A percentile compares a stretch with the other conserved stretches of the same genome.
These are phyloP conservation scores for Pseudorasbora parva DNA, from an alignment of 2,113 vertebrate species.

Conservation along the genomic window DNA sequence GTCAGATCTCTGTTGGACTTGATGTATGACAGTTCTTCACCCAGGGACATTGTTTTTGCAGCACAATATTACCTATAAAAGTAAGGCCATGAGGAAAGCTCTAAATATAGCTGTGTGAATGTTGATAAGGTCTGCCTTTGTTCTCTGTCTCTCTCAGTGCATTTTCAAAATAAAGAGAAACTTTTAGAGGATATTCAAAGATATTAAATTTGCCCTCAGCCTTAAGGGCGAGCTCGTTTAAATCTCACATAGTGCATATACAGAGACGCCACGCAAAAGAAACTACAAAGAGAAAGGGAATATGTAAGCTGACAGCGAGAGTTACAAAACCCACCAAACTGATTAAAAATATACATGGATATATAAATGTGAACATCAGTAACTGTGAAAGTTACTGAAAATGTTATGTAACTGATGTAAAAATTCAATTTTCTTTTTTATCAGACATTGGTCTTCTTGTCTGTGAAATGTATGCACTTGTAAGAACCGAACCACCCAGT, in stretches of 20 bases:
- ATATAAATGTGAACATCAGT: conserved; percentile 43
- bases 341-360: conserved; percentile 40
- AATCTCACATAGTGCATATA: conserved; percentile 13
- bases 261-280: background rate
- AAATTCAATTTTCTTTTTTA: conserved; percentile 2
- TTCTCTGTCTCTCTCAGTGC: background rate
- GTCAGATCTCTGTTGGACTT: conserved; percentile 28
- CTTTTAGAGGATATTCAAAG: conserved; percentile 31
- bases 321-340: background rate
- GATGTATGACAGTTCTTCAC: conserved; percentile 41
- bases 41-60: conserved; percentile 27
- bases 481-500: background rate
- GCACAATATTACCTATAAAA: conserved; percentile 39
- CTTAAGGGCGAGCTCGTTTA: conserved; percentile 17
- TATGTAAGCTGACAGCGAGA: conserved; percentile 15
- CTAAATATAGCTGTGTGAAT: conserved; percentile 37
- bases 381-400: conserved; percentile 11
- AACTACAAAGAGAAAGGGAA: conserved; percentile 21
- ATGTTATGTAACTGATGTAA: conserved; percentile 15
- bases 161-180: conserved; percentile 35
- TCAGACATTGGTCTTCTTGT: background rate
- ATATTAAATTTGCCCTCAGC: conserved; percentile 35
- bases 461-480: conserved; percentile 25
- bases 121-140: conserved; percentile 43
- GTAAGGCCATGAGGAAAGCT: conserved; percentile 26